Evolutionary conservation across 2,888 invertebrate species (phyloP).

Genomic region (Tachina fera): DNA sequence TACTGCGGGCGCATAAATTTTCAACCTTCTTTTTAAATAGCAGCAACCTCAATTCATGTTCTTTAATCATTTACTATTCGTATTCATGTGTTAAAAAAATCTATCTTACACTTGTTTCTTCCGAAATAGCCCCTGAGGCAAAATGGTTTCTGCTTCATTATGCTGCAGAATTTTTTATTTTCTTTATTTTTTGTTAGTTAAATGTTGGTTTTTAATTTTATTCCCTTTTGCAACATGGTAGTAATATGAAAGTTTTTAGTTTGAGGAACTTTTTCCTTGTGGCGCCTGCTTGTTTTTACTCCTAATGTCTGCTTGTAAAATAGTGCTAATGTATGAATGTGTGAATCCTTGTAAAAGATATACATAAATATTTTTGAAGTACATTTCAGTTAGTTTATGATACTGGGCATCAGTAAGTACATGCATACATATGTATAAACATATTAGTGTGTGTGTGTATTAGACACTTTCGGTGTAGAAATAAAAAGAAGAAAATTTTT

Average conservation of each 20-base stretch:
- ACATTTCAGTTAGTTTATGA: constrained; percentile 25
- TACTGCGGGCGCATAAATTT: not conserved
- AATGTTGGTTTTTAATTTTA: constrained; percentile 45
- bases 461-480: not conserved
- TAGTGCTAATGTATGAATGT: constrained; percentile 1
- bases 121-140: constrained; percentile 27
- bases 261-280: constrained; percentile 47
- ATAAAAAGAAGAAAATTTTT: constrained; percentile 28
- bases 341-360: constrained; percentile 52
- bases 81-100: constrained; percentile 11
- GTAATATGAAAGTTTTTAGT: constrained; percentile 50
- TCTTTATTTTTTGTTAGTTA: constrained; percentile 1
- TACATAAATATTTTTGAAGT: constrained; percentile 42
- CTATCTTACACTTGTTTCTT: constrained; percentile 7
- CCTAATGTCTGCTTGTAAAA: not conserved
- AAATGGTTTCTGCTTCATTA: constrained; percentile 53
- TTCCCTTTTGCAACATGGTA: constrained; percentile 34
- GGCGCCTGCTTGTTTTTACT: not conserved
- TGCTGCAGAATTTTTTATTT: constrained; percentile 1
- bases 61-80: constrained; percentile 16
- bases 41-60: constrained; percentile 6
- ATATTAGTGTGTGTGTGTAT: no score
- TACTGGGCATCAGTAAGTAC: not conserved
- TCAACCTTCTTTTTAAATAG: not conserved
- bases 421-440: not conserved